Conservation (phyloP, 2,113 vertebrate species). For the Callospermophilus lateralis region DNA sequence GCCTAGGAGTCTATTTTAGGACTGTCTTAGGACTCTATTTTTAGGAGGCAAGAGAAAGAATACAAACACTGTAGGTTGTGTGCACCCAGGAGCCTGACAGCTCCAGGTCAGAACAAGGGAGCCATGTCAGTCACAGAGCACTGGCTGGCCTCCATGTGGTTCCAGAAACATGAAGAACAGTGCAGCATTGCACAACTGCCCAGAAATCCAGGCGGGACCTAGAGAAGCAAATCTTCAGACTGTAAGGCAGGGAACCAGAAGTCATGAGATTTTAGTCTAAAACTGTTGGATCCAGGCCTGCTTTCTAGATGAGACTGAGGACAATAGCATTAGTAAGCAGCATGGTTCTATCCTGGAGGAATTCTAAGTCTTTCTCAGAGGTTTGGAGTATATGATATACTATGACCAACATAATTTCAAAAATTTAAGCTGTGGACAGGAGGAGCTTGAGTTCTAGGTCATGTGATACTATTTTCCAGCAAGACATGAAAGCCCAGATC, state of each 20-base stretch:
- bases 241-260: not conserved
- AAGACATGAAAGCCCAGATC: not conserved
- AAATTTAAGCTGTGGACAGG: not conserved
- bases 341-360: not conserved
- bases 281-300: not conserved
- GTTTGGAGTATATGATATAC: not conserved
- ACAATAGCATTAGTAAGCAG: not conserved
- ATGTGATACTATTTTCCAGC: not conserved
- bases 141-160: rapidly evolving
- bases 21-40: not conserved
- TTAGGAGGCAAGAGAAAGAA: not conserved
- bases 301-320: not conserved
- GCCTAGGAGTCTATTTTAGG: not conserved
- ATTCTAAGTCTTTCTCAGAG: not conserved
- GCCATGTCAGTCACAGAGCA: rapidly evolving
- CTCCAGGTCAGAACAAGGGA: not conserved
- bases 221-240: not conserved
- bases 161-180: not conserved
- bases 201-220: not conserved
- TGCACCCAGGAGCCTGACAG: not conserved
- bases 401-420: not conserved
- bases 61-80: not conserved
- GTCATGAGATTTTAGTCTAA: not conserved
- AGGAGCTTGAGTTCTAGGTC: not conserved
- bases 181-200: not conserved